These are phyloP conservation scores for Nasonia longicornis DNA, from an alignment of 1,140 invertebrate genomes.

Conservation along the genomic window DNA sequence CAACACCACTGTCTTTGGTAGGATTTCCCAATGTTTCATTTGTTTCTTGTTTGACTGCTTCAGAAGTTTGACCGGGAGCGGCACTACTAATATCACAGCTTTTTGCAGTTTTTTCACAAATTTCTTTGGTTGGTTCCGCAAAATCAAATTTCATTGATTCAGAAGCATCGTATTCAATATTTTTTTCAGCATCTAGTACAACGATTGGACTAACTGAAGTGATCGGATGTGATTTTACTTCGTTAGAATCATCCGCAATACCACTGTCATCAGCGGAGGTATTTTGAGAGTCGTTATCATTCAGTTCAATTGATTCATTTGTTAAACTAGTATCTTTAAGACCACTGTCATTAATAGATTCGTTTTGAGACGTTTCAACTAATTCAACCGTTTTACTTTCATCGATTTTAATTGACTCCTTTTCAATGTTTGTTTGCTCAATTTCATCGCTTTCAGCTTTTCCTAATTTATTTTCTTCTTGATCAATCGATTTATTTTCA, in stretches of 20 bases:
- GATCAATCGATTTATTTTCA: constrained; percentile 1
- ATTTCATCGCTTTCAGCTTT: background rate
- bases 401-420: background rate
- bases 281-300: constrained; percentile 25
- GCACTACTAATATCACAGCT: constrained; percentile 31
- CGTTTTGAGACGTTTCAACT: background rate
- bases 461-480: constrained; percentile 3
- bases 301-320: constrained; percentile 16
- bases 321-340: constrained; percentile 30
- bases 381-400: background rate
- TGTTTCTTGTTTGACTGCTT: constrained; percentile 10
- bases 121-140: constrained; percentile 27
- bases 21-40: constrained; percentile 6
- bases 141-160: constrained; percentile 13
- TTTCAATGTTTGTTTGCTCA: background rate
- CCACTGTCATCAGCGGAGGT: constrained; percentile 28
- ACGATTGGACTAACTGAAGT: constrained; percentile 3
- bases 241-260: constrained; percentile 43
- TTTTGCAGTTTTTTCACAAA: constrained; percentile 23
- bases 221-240: constrained; percentile 5
- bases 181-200: background rate
- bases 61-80: background rate
- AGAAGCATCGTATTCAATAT: constrained; percentile 14
- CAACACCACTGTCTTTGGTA: constrained; percentile 33
- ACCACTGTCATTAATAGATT: constrained; percentile 11